phyloP scores from a whole-genome alignment of 2,888 invertebrate species.

The Apotomis betuletana region DNA sequence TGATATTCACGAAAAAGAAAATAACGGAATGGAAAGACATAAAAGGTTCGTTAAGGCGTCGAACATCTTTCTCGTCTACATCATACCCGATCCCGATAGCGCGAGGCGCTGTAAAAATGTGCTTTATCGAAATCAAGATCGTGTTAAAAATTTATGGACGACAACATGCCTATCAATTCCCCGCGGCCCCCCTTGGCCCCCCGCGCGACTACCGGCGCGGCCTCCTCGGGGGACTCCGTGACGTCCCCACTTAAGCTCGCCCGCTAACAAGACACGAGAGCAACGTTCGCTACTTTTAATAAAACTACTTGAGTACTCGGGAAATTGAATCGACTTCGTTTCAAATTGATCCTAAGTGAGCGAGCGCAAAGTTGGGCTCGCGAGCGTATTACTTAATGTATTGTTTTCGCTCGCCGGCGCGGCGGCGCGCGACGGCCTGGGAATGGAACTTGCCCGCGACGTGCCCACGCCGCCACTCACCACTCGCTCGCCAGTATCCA shows the following conservation, averaged over 20 bases:
- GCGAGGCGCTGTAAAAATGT: constrained; percentile 38
- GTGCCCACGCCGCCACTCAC: not conserved
- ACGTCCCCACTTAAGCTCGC: constrained; percentile 1
- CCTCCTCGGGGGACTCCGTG: not conserved
- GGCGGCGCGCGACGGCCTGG: not conserved
- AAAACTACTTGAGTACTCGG: constrained; percentile 29
- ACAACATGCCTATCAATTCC: constrained; percentile 23
- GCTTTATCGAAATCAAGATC: constrained; percentile 40
- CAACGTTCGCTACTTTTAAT: constrained; percentile 25
- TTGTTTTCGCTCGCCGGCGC: not conserved
- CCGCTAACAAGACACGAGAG: constrained; percentile 19
- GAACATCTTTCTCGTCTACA: constrained; percentile 33
- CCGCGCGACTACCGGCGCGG: no score
- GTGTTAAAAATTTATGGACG: constrained; percentile 39
- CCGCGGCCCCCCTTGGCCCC: not conserved
- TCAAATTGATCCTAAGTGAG: constrained; percentile 32
- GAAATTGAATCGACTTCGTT: constrained; percentile 34
- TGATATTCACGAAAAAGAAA: constrained; percentile 29
- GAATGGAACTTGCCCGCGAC: not conserved
- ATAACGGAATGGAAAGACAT: constrained; percentile 30
- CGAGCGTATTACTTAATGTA: constrained; percentile 24
- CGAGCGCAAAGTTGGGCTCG: constrained; percentile 18
- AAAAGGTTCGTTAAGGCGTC: constrained; percentile 38
- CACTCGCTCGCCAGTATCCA: no score
- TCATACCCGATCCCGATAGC: constrained; percentile 32